Conservation (phyloP, 2,797 vertebrate species). For the Pipistrellus pygmaeus region DNA sequence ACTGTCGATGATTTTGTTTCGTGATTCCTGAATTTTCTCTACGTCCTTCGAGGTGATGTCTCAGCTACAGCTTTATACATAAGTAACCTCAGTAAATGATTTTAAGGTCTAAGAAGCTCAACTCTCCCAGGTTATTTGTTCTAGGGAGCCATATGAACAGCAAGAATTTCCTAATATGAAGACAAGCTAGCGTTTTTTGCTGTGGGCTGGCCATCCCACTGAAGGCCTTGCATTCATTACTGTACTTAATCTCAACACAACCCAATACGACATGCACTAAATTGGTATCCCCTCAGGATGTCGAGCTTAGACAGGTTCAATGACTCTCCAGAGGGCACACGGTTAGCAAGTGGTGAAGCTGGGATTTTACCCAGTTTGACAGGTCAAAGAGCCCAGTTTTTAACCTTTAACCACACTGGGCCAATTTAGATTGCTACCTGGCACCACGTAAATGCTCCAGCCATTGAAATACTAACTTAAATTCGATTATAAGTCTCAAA, state of each 20-base stretch:
- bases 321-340: background rate
- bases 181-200: background rate
- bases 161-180: background rate
- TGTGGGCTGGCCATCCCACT: background rate
- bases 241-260: background rate
- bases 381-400: slow-evolving; percentile 19
- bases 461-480: background rate
- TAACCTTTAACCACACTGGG: background rate
- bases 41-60: background rate
- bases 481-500: slow-evolving; percentile 19
- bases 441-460: background rate
- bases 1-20: background rate
- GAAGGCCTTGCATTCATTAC: background rate
- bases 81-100: background rate
- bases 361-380: background rate
- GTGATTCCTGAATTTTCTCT: background rate
- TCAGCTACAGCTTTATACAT: background rate
- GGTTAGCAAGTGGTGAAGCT: background rate
- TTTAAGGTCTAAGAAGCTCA: background rate
- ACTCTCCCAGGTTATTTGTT: background rate
- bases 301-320: background rate
- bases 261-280: background rate
- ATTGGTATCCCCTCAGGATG: background rate
- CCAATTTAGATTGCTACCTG: background rate
- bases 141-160: background rate